Conservation (phyloP, 2,888 invertebrate species). For the Tipula lateralis region DNA sequence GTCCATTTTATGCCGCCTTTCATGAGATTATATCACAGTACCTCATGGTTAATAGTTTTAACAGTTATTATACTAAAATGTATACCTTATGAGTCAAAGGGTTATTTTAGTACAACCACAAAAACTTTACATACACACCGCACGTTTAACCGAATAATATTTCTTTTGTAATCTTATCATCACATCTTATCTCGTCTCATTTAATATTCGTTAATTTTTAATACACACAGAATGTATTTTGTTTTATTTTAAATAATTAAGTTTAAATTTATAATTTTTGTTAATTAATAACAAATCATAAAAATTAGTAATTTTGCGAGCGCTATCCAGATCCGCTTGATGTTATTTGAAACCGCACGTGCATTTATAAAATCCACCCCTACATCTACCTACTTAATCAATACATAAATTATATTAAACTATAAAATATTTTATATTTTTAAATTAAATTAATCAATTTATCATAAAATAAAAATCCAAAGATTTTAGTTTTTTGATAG, state of each 20-base stretch:
- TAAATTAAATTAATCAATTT: conserved; percentile 6
- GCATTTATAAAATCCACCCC: background rate
- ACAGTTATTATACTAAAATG: too few species aligned
- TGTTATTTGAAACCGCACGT: background rate
- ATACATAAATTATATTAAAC: background rate
- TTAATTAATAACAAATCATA: background rate
- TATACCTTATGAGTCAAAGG: too few species aligned
- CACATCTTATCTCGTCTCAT: background rate
- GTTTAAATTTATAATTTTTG: background rate
- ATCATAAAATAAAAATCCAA: background rate
- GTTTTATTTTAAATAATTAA: background rate
- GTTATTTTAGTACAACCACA: too few species aligned
- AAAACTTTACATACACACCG: background rate
- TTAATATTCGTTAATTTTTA: background rate
- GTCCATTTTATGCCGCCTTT: too few species aligned
- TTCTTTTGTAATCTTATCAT: background rate
- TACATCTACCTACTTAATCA: background rate
- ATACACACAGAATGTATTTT: too few species aligned
- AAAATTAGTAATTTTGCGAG: background rate
- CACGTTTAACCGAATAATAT: background rate
- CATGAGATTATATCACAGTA: too few species aligned
- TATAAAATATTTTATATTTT: background rate
- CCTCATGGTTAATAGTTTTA: too few species aligned
- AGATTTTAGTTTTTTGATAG: background rate
- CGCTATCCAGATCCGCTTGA: background rate